phyloP scores from a whole-genome alignment of 2,113 vertebrate species.

The Plectropomus leopardus region DNA sequence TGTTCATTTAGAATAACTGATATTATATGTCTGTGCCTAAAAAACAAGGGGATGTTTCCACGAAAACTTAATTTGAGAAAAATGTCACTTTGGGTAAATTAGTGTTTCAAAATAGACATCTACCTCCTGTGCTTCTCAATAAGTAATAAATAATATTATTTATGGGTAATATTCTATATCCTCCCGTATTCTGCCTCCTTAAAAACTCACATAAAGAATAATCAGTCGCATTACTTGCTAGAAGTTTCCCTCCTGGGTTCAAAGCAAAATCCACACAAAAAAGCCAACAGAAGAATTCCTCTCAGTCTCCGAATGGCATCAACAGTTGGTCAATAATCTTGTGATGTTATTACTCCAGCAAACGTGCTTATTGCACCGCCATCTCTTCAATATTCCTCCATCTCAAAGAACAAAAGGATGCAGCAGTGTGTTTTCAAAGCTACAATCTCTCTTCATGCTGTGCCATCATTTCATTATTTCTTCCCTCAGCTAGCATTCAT shows the following conservation, averaged over 20 bases:
- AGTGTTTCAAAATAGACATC: not conserved
- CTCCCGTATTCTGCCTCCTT: not conserved
- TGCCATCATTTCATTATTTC: constrained; percentile 20
- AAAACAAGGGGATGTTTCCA: not conserved
- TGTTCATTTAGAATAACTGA: constrained; percentile 45
- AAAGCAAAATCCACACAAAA: constrained; percentile 7
- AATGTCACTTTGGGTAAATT: not conserved
- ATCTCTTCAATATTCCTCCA: constrained; percentile 51
- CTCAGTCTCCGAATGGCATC: constrained; percentile 17
- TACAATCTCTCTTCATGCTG: constrained; percentile 39
- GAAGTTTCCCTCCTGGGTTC: not conserved
- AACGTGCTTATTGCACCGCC: constrained; percentile 31
- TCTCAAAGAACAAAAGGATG: constrained; percentile 36
- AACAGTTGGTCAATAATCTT: constrained; percentile 70
- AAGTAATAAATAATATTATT: not conserved
- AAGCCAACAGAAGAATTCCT: constrained; percentile 13
- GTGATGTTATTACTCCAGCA: constrained; percentile 30
- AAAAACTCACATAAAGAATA: not conserved
- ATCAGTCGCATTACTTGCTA: not conserved
- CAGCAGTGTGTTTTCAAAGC: constrained; percentile 11
- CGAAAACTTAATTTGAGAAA: not conserved
- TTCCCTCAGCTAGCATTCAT: constrained; percentile 14
- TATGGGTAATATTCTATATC: not conserved
- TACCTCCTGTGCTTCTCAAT: not conserved
- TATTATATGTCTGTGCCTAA: not conserved